These are phyloP conservation scores for Caenorhabditis becei DNA, from an alignment of 2,888 invertebrate genomes.

Conservation along the genomic window DNA sequence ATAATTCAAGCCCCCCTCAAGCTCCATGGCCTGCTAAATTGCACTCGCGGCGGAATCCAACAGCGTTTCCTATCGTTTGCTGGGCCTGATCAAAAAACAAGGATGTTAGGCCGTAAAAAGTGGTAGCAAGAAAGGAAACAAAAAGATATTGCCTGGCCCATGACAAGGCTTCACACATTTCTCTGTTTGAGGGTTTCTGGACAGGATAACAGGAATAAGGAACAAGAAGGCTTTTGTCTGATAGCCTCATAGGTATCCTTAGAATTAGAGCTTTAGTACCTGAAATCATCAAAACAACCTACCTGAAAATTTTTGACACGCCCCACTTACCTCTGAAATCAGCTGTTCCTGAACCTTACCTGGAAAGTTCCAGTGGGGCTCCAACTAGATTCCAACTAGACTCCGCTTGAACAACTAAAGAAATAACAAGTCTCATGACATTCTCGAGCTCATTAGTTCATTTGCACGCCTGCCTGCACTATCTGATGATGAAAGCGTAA, in stretches of 20 bases:
- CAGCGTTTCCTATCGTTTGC: neutral
- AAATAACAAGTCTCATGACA: neutral
- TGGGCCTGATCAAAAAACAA: conserved; percentile 1
- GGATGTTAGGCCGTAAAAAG: conserved; percentile 7
- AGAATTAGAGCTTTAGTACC: no score
- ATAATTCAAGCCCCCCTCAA: conserved; percentile 41
- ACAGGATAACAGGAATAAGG: no score
- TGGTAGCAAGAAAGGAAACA: conserved; percentile 4
- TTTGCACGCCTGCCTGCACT: conserved; percentile 1
- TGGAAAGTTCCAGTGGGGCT: no score
- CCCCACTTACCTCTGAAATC: no score
- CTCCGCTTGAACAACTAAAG: neutral
- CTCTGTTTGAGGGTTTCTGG: no score
- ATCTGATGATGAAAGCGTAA: neutral
- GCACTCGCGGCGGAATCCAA: conserved; percentile 27
- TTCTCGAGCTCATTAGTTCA: neutral
- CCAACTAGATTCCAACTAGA: neutral
- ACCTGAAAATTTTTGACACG: no score
- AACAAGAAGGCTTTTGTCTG: no score
- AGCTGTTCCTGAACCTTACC: no score
- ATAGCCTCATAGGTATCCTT: no score
- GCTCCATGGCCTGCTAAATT: conserved; percentile 32
- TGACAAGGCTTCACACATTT: no score
- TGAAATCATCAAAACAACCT: no score
- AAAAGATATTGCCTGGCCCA: neutral